Percentiles rank a stretch among this genome's conserved stretches.
Conservation (phyloP, 2,888 invertebrate species). For the Clivina fossor region DNA sequence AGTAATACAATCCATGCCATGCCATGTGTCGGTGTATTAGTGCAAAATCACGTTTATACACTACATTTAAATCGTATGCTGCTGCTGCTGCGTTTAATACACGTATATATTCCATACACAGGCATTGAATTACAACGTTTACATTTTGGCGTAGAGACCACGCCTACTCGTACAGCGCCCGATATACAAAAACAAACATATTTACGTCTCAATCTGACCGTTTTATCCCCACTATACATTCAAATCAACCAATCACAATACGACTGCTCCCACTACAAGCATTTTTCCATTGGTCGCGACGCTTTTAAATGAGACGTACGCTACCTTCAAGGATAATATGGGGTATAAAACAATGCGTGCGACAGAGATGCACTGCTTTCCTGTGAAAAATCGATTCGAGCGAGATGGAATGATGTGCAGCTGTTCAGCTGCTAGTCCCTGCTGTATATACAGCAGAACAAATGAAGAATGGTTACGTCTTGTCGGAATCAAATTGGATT, state of each 20-base stretch:
- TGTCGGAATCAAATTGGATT: no score
- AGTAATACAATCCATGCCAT: no score
- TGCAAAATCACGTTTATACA: conserved; percentile 8
- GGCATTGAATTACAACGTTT: conserved; percentile 50
- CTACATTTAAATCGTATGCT: conserved; percentile 6
- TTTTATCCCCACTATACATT: conserved; percentile 44
- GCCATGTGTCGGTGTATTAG: no score
- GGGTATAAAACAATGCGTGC: conserved; percentile 19
- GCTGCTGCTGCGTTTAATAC: no score
- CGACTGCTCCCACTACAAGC: conserved; percentile 44
- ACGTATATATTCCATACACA: conserved; percentile 42
- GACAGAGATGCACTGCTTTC: conserved; percentile 21
- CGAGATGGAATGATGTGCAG: conserved; percentile 31
- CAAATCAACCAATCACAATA: conserved; percentile 44
- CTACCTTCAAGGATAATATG: conserved; percentile 21
- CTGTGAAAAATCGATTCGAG: conserved; percentile 35
- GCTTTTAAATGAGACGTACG: conserved; percentile 47
- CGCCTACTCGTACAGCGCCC: conserved; percentile 43
- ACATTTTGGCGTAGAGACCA: conserved; percentile 46
- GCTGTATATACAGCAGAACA: no score
- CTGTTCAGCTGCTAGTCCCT: no score
- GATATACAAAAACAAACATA: conserved; percentile 53
- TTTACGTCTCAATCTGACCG: conserved; percentile 54
- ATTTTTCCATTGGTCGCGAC: conserved; percentile 47
- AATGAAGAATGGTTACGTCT: no score